These are phyloP conservation scores for Hippoglossus hippoglossus DNA, from an alignment of 2,797 vertebrate genomes.

Conservation along the genomic window DNA sequence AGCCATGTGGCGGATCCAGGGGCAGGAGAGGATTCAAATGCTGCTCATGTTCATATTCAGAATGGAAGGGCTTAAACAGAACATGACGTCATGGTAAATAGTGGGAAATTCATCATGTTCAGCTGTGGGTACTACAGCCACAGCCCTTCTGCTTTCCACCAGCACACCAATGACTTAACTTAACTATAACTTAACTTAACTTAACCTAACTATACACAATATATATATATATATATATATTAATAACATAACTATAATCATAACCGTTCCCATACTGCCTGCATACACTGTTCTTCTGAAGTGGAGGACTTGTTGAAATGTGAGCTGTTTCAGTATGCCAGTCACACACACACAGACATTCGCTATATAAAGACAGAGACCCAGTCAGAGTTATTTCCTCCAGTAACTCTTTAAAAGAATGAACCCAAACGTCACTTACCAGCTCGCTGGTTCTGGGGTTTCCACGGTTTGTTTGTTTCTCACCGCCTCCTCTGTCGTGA, in stretches of 20 bases:
- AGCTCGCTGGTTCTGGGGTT: background rate
- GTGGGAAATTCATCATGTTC: background rate
- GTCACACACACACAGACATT: background rate
- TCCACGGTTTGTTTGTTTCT: background rate
- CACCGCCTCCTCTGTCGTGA: background rate
- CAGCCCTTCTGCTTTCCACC: background rate
- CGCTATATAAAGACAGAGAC: background rate
- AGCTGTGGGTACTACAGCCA: constrained; percentile 1
- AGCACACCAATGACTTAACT: background rate
- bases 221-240: no score
- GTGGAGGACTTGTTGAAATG: background rate
- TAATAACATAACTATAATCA: background rate
- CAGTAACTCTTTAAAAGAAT: background rate
- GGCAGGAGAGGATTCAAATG: background rate
- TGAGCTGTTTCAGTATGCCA: no score
- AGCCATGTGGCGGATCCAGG: no score
- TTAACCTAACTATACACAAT: background rate
- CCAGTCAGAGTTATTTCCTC: background rate
- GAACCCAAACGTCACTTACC: constrained; percentile 29
- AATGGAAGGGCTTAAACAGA: no score
- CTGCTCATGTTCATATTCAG: background rate
- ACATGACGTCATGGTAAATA: no score
- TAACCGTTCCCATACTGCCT: background rate
- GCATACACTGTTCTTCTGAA: background rate
- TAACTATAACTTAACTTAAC: no score